These are phyloP conservation scores for Punctoribates punctum DNA, from an alignment of 2,888 invertebrate species.

Conservation along the genomic window DNA sequence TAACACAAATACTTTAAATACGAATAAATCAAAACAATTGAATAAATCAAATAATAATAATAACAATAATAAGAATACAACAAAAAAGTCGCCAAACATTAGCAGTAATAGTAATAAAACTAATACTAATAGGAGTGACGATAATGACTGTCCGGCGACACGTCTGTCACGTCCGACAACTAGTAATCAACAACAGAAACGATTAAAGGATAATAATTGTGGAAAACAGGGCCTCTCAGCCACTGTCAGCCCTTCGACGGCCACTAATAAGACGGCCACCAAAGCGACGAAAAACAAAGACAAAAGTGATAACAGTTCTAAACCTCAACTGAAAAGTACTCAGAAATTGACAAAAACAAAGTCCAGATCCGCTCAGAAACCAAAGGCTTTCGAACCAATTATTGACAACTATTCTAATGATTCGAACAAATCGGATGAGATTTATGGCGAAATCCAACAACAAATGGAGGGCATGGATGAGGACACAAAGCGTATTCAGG, in stretches of 20 bases:
- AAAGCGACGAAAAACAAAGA: not conserved
- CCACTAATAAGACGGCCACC: not conserved
- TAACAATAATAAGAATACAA: not conserved
- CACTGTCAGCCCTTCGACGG: not conserved
- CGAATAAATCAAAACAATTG: conserved; percentile 10
- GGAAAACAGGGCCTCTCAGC: conserved; percentile 12
- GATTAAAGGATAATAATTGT: conserved; percentile 9
- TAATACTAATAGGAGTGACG: not conserved
- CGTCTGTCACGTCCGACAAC: conserved; percentile 11
- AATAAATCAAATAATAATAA: conserved; percentile 11
- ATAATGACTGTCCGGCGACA: not conserved
- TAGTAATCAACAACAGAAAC: conserved; percentile 4
- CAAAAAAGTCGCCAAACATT: not conserved
- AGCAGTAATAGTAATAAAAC: not conserved
- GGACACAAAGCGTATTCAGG: conserved; percentile 66
- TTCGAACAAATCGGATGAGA: not conserved
- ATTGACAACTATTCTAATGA: conserved; percentile 19
- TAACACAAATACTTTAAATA: not conserved
- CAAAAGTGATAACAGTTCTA: not conserved
- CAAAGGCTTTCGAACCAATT: not conserved
- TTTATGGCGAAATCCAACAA: not conserved
- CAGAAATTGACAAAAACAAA: not conserved
- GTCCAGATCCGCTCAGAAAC: not conserved
- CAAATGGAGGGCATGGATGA: conserved; percentile 64
- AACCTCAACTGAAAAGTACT: not conserved